A percentile compares a stretch with the other conserved stretches of the same genome.
phyloP scores from a whole-genome alignment of 2,888 invertebrate genomes.

The Drosophila mercatorum region DNA sequence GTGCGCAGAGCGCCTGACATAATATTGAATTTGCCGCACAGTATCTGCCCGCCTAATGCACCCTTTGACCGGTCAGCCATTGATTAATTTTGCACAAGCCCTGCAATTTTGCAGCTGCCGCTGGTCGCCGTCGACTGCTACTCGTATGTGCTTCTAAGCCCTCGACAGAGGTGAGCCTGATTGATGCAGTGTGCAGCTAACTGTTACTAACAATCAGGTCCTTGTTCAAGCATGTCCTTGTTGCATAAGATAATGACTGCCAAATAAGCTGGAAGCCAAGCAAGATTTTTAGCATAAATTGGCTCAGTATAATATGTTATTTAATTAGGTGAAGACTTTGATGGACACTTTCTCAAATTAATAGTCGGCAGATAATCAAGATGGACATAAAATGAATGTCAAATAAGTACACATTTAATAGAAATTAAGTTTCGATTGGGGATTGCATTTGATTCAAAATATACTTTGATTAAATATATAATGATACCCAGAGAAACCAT shows the following conservation, averaged over 20 bases:
- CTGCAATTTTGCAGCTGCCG: slow-evolving; percentile 21
- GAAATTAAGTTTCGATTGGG: background rate
- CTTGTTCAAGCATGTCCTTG: background rate
- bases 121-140: slow-evolving; percentile 6
- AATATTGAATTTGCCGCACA: slow-evolving; percentile 43
- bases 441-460: background rate
- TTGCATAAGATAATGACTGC: background rate
- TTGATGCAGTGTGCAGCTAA: slow-evolving; percentile 43
- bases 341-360: background rate
- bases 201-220: slow-evolving; percentile 53
- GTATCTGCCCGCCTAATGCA: slow-evolving; percentile 44
- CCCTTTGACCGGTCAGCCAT: slow-evolving; percentile 49
- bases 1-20: background rate
- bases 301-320: background rate
- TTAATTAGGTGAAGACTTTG: background rate
- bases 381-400: background rate
- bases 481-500: background rate
- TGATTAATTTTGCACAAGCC: slow-evolving; percentile 65
- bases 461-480: background rate
- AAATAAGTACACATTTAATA: background rate
- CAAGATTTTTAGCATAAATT: background rate
- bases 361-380: background rate
- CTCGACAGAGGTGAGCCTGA: slow-evolving; percentile 34
- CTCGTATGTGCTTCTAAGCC: slow-evolving; percentile 20
- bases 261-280: background rate